Evolutionary conservation across 2,888 invertebrate genomes (phyloP).

Genomic region (Boloria selene): DNA sequence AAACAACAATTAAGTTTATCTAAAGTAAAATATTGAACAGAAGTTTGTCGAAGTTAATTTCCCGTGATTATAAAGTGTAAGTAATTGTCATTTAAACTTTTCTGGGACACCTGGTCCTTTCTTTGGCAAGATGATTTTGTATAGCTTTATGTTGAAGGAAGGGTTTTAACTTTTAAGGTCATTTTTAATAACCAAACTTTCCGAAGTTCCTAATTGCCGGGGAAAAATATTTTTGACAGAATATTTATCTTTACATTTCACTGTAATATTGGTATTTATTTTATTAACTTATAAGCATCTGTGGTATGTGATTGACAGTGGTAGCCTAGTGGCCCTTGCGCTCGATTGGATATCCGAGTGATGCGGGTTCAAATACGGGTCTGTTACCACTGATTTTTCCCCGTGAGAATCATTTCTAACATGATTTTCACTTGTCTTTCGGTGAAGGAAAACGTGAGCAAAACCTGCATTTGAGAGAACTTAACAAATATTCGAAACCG

Average conservation of each 20-base stretch:
- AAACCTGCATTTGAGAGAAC: too few relatives aligned
- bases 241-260: neutral
- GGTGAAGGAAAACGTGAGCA: too few relatives aligned
- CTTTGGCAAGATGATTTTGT: constrained; percentile 30
- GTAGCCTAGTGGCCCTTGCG: too few relatives aligned
- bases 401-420: too few relatives aligned
- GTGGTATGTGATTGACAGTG: too few relatives aligned
- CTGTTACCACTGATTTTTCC: too few relatives aligned
- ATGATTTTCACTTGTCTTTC: too few relatives aligned
- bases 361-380: too few relatives aligned
- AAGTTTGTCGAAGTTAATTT: constrained; percentile 28
- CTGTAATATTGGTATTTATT: too few relatives aligned
- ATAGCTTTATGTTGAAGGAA: constrained; percentile 18
- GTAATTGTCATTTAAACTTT: constrained; percentile 41
- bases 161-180: constrained; percentile 22
- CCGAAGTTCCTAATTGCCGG: neutral
- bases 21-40: constrained; percentile 13
- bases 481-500: too few relatives aligned
- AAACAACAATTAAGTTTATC: neutral
- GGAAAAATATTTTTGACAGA: neutral
- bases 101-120: constrained; percentile 40
- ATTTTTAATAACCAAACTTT: constrained; percentile 21
- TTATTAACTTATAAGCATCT: too few relatives aligned
- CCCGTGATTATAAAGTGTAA: constrained; percentile 33
- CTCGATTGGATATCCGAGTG: too few relatives aligned